Base-by-base conservation (phyloP, 30 jellyfish, hydroid and myxozoan species). In the Catostylus mosaicus region DNA sequence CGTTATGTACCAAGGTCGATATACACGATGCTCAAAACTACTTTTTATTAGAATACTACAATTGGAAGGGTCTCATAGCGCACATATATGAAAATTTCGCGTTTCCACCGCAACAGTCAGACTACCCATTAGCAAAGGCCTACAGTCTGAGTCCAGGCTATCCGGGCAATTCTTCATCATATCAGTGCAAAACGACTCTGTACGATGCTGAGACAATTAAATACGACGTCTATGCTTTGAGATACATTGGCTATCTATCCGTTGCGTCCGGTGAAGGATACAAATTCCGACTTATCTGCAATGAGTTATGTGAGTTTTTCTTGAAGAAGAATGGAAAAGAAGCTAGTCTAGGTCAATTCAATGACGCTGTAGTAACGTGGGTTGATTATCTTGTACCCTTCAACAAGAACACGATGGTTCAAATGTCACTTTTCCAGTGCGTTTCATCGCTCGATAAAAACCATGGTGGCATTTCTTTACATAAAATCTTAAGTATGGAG, bases 271-370 rank as follows among this genome's bases (percentile, higher is more conserved):
- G 3, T 6, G 78, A 57, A 30, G 61, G 20, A 14, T 31, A 26
- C 54, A 66, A 34, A 37, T 31, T 66, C 26, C 31, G 45, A 14
- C 31, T 66, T 52, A 8, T 16, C 30, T 33, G 78, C 56, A 66
- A 66, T 23, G 78, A 66, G 50, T 30, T 66, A 30, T 66, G 78
- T 22, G 78, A 66, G 45, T 38, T 66, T 9, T 66, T 66, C 56
- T 20, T 66, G 18, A 66, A 52, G 31, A 66, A 31, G 78, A 66
- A 31, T 32, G 35, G 35, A 30, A 57, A 30, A 0, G 78, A 66
- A 32, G 20, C 46, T 12, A 66, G 78, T 66, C 24, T 29, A 29
- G 78, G 78, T 9, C n/a, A n/a, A n/a, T n/a, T n/a, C n/a, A n/a
- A n/a, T n/a, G n/a, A n/a, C n/a, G n/a, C n/a, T n/a, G n/a, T n/a